Percentiles rank a stretch among this genome's conserved stretches.
Evolutionary conservation across 2,113 vertebrate species (phyloP).

Genomic region (Hemicordylus capensis): DNA sequence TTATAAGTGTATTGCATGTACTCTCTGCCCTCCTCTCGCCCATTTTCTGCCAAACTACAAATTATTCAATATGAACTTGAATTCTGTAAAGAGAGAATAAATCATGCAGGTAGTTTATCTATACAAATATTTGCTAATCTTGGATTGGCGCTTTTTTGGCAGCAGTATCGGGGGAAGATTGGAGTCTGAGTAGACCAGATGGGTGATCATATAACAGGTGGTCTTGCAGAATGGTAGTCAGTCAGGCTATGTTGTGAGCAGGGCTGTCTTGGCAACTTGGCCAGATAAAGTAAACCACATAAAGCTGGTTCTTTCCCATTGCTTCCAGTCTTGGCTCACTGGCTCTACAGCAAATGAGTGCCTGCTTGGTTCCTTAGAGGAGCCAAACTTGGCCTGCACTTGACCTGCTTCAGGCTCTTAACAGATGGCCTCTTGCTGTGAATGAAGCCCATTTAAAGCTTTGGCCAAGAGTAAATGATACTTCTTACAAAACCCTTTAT

Average conservation of each 20-base stretch:
- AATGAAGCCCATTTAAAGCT: constrained; percentile 57
- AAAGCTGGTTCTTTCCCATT: not conserved
- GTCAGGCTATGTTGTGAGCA: not conserved
- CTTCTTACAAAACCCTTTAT: constrained; percentile 31
- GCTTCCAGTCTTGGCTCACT: not conserved
- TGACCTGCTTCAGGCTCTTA: constrained; percentile 63
- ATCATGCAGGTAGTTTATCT: not conserved
- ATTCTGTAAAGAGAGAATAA: not conserved
- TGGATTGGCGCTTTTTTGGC: not conserved
- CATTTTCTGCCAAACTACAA: not conserved
- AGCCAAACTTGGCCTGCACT: constrained; percentile 26
- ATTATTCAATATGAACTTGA: fast-evolving
- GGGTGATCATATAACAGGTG: not conserved
- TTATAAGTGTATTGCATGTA: not conserved
- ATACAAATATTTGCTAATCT: not conserved
- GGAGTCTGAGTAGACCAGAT: not conserved
- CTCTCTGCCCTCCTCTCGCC: no score
- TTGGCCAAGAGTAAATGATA: constrained; percentile 55
- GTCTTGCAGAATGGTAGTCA: not conserved
- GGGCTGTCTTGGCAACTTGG: not conserved
- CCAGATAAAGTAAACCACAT: not conserved
- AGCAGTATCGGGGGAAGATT: not conserved
- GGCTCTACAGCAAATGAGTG: not conserved
- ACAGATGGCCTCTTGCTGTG: constrained; percentile 56
- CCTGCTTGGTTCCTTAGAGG: not conserved